Evolutionary conservation across 2,888 invertebrate species (phyloP).

Genomic region (Penaeus monodon): DNA sequence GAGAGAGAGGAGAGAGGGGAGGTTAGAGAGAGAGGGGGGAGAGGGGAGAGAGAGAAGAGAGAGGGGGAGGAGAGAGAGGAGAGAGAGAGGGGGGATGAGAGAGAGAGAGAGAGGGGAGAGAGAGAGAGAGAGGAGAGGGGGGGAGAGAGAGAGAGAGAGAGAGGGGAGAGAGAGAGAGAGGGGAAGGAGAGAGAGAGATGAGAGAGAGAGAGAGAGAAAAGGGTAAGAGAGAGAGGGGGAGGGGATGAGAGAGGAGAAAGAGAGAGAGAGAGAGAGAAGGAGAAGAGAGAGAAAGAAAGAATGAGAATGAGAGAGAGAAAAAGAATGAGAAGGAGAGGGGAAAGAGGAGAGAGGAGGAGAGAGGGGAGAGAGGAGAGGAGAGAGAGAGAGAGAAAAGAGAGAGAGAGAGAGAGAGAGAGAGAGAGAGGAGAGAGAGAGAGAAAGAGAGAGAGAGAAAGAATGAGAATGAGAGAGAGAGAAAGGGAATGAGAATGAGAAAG

Average conservation of each 20-base stretch:
- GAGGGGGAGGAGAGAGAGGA: background rate
- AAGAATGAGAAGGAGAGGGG: background rate
- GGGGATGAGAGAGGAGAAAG: too few relatives aligned
- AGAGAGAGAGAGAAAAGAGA: background rate
- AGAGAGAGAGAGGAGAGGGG: too few relatives aligned
- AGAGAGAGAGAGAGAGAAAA: background rate
- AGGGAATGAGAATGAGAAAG: background rate
- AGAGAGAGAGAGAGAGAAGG: background rate
- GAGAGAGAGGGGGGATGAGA: too few relatives aligned
- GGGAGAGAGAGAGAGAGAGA: background rate
- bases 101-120: background rate
- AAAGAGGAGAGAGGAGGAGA: background rate
- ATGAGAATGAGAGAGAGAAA: too few relatives aligned
- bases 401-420: too few relatives aligned
- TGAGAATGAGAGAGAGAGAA: background rate
- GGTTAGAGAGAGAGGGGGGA: too few relatives aligned
- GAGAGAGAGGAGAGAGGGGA: too few relatives aligned
- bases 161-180: too few relatives aligned
- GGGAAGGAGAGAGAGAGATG: background rate
- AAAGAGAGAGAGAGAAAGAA: too few relatives aligned
- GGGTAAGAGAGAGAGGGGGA: background rate
- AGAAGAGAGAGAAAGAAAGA: too few relatives aligned
- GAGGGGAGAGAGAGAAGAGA: background rate
- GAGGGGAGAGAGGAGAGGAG: too few relatives aligned
- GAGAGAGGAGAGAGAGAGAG: too few relatives aligned